Percentiles rank a stretch among this genome's conserved stretches.
These are phyloP conservation scores for Corythaeola cristata DNA, from an alignment of 2,113 vertebrate species.

Conservation along the genomic window DNA sequence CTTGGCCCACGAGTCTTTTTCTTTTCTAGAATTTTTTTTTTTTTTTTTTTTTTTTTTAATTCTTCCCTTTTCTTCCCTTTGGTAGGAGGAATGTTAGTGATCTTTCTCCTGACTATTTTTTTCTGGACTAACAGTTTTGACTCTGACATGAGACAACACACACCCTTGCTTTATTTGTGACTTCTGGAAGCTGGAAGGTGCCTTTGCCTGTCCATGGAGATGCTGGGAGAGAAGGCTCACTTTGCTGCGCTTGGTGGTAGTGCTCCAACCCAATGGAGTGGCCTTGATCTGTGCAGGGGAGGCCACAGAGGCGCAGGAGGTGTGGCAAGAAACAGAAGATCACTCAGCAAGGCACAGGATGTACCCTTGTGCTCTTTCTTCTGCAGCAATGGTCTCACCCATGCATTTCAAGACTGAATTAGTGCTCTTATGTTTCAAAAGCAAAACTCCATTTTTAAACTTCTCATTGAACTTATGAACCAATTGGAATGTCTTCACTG, in stretches of 20 bases:
- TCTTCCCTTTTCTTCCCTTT: background rate
- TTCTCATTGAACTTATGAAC: background rate
- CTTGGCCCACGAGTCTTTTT: background rate
- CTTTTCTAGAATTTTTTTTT: background rate
- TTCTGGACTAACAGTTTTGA: background rate
- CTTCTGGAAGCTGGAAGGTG: background rate
- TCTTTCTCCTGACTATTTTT: background rate
- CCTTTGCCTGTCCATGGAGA: background rate
- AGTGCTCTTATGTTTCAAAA: background rate
- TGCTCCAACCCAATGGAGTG: background rate
- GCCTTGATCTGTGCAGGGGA: background rate
- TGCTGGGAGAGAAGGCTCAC: background rate
- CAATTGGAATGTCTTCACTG: background rate
- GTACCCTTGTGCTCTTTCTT: background rate
- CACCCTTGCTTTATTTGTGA: background rate
- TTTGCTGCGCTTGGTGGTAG: background rate
- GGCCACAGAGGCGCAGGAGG: rapidly evolving
- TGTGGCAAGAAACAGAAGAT: background rate
- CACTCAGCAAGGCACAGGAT: rapidly evolving
- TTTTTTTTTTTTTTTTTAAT: background rate
- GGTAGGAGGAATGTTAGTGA: background rate
- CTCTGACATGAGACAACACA: background rate
- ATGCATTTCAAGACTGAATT: background rate
- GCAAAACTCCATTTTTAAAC: background rate
- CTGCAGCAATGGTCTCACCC: background rate